Evolutionary conservation across 2,888 invertebrate species (phyloP).

Genomic region (Aromia moschata): DNA sequence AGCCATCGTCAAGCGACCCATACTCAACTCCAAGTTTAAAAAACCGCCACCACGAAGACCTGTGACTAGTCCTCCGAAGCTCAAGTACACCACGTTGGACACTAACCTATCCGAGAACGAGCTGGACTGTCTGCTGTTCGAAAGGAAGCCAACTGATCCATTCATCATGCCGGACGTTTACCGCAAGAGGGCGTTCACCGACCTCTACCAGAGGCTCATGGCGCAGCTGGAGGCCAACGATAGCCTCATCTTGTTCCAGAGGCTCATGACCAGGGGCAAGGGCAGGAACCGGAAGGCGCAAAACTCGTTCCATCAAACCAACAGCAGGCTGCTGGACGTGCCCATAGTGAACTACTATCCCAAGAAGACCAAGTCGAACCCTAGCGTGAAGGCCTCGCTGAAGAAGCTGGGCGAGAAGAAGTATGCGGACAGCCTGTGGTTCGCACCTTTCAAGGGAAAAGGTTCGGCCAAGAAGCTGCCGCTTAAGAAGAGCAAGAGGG

Average conservation of each 20-base stretch:
- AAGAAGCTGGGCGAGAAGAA: conserved; percentile 33
- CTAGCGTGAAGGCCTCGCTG: background rate
- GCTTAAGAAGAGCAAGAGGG: background rate
- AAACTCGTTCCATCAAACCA: background rate
- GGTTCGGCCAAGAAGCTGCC: background rate
- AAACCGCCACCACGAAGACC: background rate
- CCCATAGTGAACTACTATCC: conserved; percentile 1
- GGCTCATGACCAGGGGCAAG: conserved; percentile 44
- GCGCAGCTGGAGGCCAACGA: conserved; percentile 51
- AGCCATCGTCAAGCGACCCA: background rate
- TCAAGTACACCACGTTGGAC: conserved; percentile 19
- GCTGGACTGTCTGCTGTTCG: background rate
- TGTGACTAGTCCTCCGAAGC: background rate
- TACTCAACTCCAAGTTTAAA: background rate
- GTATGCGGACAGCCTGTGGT: conserved; percentile 52
- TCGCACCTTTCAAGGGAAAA: conserved; percentile 33
- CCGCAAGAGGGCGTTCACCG: conserved; percentile 43
- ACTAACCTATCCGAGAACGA: conserved; percentile 14
- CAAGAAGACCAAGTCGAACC: background rate
- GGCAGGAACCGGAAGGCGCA: background rate
- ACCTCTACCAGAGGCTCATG: conserved; percentile 48
- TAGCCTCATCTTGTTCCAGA: conserved; percentile 51
- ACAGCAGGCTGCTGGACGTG: background rate
- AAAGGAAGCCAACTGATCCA: background rate
- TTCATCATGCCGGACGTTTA: conserved; percentile 44